Evolutionary conservation across 2,113 vertebrate species (phyloP).

Genomic region (Platysternon megacephalum): DNA sequence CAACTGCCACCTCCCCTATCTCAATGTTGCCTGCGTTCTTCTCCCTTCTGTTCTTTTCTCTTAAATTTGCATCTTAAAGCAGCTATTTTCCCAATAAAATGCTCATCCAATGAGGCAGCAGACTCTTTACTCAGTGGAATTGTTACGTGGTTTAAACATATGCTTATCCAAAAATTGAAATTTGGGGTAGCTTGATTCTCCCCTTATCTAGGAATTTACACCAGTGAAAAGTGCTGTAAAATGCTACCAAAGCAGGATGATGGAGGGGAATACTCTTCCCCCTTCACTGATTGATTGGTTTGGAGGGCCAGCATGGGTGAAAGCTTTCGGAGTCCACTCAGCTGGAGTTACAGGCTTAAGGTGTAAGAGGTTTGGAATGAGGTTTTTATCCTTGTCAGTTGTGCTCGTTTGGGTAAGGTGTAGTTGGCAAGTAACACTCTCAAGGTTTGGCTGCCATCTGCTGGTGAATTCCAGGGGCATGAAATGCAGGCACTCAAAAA

Average conservation of each 20-base stretch:
- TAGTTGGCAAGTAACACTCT: background rate
- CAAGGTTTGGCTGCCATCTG: slow-evolving; percentile 67
- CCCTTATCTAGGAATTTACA: background rate
- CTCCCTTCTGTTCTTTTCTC: background rate
- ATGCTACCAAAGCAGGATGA: background rate
- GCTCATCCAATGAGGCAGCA: rapidly evolving
- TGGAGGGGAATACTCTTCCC: background rate
- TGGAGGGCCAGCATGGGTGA: background rate
- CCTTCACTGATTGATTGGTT: background rate
- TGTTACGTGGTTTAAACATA: background rate
- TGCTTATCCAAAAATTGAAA: background rate
- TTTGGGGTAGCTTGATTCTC: background rate
- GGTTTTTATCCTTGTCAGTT: background rate
- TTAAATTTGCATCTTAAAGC: background rate
- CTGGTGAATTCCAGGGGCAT: slow-evolving; percentile 36
- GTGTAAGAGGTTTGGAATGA: background rate
- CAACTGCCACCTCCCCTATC: background rate
- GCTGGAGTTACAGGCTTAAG: background rate
- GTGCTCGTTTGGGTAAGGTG: background rate
- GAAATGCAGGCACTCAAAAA: background rate
- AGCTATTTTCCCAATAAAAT: background rate
- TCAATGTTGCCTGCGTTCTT: background rate
- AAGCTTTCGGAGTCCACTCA: background rate
- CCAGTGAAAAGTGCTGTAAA: background rate
- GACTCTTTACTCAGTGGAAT: background rate